phyloP scores from a whole-genome alignment of 2,113 vertebrate genomes.

The Anseranas semipalmata region DNA sequence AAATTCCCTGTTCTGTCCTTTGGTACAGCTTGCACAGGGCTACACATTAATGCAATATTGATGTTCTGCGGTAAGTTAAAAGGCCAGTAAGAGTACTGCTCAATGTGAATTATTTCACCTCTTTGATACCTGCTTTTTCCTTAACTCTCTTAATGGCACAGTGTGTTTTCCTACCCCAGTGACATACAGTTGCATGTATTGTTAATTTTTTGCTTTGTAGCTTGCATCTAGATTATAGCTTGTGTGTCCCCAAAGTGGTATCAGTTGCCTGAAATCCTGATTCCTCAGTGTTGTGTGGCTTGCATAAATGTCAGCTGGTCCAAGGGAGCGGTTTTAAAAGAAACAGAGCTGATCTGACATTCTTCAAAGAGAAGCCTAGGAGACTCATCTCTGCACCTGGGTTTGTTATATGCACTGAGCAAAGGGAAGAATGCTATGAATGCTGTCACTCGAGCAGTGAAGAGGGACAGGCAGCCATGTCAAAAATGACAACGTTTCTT shows the following conservation, averaged over 20 bases:
- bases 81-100: not conserved
- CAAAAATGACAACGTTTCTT: slow-evolving; percentile 72
- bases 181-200: not conserved
- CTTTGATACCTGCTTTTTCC: slow-evolving; percentile 8
- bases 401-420: slow-evolving; percentile 52
- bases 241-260: slow-evolving; percentile 36
- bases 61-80: slow-evolving; percentile 16
- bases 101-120: slow-evolving; percentile 5
- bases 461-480: slow-evolving; percentile 73
- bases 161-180: slow-evolving; percentile 5
- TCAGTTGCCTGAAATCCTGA: slow-evolving; percentile 55
- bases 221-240: slow-evolving; percentile 25
- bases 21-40: not conserved
- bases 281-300: slow-evolving; percentile 29
- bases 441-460: slow-evolving; percentile 72
- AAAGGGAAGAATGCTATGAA: slow-evolving; percentile 44
- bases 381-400: slow-evolving; percentile 72
- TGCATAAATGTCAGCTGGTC: slow-evolving; percentile 67
- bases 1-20: not conserved
- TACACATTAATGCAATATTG: not conserved
- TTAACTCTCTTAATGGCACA: not conserved
- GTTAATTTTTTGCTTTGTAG: slow-evolving; percentile 52
- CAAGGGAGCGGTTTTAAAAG: slow-evolving; percentile 47
- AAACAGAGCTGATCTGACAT: slow-evolving; percentile 64
- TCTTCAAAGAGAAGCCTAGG: slow-evolving; percentile 62